Evolutionary conservation across 2,113 vertebrate species (phyloP).

Genomic region (Paraplagusia blochii): DNA sequence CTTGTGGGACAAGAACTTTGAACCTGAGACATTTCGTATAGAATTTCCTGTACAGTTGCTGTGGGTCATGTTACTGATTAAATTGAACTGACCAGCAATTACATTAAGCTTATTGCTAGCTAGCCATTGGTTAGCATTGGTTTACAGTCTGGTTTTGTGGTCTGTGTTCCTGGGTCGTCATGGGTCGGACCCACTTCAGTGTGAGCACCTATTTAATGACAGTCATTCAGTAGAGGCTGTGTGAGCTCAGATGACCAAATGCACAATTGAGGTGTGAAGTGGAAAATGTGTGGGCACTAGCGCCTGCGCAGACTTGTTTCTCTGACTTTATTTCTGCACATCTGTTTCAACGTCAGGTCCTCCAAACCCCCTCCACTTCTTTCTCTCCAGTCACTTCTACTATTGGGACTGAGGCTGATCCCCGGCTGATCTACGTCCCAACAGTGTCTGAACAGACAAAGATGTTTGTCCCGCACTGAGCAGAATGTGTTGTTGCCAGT

Average conservation of each 20-base stretch:
- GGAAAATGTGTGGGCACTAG: slow-evolving; percentile 16
- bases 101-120: too few species aligned
- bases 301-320: slow-evolving; percentile 19
- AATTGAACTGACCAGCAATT: too few species aligned
- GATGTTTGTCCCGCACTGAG: too few species aligned
- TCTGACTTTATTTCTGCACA: slow-evolving; percentile 29
- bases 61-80: too few species aligned
- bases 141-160: too few species aligned
- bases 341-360: slow-evolving; percentile 49
- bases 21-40: too few species aligned
- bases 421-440: slow-evolving; percentile 67
- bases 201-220: slow-evolving; percentile 49
- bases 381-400: slow-evolving; percentile 55
- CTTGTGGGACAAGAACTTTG: too few species aligned
- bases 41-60: too few species aligned
- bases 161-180: slow-evolving; percentile 8
- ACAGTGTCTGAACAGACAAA: too few species aligned
- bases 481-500: slow-evolving; percentile 16
- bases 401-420: slow-evolving; percentile 64
- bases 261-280: slow-evolving; percentile 31
- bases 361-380: slow-evolving; percentile 58
- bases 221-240: slow-evolving; percentile 35
- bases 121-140: too few species aligned
- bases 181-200: slow-evolving; percentile 34
- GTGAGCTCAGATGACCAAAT: slow-evolving; percentile 40